Conservation (phyloP, 1,140 invertebrate species). For the Halesus radiatus region DNA sequence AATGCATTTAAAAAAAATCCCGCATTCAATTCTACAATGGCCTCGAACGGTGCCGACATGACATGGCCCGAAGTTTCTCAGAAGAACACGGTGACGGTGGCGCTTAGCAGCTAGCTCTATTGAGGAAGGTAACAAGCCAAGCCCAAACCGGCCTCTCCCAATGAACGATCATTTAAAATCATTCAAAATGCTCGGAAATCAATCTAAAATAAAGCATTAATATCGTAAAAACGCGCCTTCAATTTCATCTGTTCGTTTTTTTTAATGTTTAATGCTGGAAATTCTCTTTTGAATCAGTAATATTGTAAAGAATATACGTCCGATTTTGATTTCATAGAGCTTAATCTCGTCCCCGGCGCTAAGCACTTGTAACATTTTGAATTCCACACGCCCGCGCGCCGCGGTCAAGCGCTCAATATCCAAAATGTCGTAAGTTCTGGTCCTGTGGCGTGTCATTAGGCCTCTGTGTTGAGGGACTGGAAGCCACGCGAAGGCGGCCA, state of each 20-base stretch:
- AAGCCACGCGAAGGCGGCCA: conserved; percentile 30
- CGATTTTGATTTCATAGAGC: neutral
- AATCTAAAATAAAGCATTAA: neutral
- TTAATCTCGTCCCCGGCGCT: conserved; percentile 23
- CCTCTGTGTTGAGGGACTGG: conserved; percentile 37
- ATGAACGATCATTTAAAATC: neutral
- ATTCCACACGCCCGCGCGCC: conserved; percentile 29
- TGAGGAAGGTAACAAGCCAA: neutral
- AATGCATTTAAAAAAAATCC: neutral
- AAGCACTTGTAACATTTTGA: conserved; percentile 41
- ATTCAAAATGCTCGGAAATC: neutral
- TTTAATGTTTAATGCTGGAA: neutral
- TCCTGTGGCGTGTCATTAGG: neutral
- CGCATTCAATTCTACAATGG: conserved; percentile 1
- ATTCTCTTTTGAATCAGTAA: neutral
- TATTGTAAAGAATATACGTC: neutral
- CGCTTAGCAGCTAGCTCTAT: neutral
- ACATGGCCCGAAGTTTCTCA: neutral
- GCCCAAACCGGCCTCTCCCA: neutral
- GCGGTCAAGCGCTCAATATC: conserved; percentile 10
- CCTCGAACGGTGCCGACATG: conserved; percentile 6
- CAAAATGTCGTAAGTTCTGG: neutral
- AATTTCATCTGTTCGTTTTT: neutral
- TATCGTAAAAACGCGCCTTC: neutral
- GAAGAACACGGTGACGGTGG: neutral